Conservation (phyloP, 2,888 invertebrate genomes). For the Microctonus brassicae region DNA sequence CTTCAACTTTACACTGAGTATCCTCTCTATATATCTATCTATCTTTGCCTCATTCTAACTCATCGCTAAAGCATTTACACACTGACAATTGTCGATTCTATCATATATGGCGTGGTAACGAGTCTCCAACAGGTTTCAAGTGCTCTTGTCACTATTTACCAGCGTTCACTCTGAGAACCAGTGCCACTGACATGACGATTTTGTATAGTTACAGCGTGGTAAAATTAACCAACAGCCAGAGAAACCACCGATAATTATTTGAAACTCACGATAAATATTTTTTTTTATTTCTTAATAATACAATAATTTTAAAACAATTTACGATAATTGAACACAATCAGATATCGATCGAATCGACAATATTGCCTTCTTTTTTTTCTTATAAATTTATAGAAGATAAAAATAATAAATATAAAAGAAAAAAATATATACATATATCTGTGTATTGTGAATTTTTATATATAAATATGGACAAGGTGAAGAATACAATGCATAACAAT, state of each 20-base stretch:
- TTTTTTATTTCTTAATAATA: too few species aligned
- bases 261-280: too few species aligned
- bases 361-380: too few species aligned
- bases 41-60: background rate
- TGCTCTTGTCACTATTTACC: conserved; percentile 15
- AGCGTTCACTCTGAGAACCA: conserved; percentile 3
- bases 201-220: background rate
- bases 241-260: background rate
- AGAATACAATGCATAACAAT: conserved; percentile 2
- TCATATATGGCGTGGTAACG: conserved; percentile 30
- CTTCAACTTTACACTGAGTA: background rate
- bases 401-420: background rate
- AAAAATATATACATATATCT: background rate
- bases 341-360: too few species aligned
- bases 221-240: background rate
- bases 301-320: too few species aligned
- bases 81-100: conserved; percentile 26
- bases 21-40: too few species aligned
- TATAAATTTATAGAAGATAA: too few species aligned
- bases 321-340: too few species aligned
- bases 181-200: background rate
- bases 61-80: background rate
- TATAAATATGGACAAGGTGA: conserved; percentile 18
- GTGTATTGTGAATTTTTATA: background rate
- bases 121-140: conserved; percentile 25